These are phyloP conservation scores for Poeciliopsis infans DNA, from an alignment of 2,797 vertebrate genomes.

Conservation along the genomic window DNA sequence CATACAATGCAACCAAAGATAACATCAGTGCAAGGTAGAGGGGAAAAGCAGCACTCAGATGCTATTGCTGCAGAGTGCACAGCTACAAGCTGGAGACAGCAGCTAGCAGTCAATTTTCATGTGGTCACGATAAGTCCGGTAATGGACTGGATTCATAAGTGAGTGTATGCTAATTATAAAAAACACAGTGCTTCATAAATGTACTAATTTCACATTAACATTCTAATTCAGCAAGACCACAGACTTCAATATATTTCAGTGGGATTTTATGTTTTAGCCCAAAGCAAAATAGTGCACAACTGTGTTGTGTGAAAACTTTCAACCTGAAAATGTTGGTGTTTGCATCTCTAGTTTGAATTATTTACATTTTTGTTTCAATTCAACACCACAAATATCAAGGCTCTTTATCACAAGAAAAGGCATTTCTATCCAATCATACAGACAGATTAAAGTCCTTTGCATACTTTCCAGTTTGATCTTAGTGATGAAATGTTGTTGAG, in stretches of 20 bases:
- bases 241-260: background rate
- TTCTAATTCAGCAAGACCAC: background rate
- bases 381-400: background rate
- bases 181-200: background rate
- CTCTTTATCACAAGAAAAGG: background rate
- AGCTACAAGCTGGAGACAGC: slow-evolving; percentile 43
- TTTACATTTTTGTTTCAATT: background rate
- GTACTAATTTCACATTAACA: background rate
- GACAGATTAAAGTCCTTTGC: background rate
- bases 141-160: background rate
- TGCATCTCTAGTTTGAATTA: background rate
- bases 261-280: background rate
- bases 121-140: slow-evolving; percentile 1
- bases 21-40: slow-evolving; percentile 23
- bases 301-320: background rate
- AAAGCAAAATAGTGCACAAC: background rate
- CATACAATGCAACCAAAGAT: slow-evolving; percentile 11
- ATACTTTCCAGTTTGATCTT: background rate
- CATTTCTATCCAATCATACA: background rate
- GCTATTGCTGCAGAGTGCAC: slow-evolving; percentile 49
- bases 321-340: background rate
- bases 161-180: background rate
- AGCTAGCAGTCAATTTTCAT: slow-evolving; percentile 15
- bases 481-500: background rate
- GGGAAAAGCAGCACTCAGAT: slow-evolving; percentile 23